Conservation (phyloP, 2,888 invertebrate species). For the Allolobophora icterica region DNA sequence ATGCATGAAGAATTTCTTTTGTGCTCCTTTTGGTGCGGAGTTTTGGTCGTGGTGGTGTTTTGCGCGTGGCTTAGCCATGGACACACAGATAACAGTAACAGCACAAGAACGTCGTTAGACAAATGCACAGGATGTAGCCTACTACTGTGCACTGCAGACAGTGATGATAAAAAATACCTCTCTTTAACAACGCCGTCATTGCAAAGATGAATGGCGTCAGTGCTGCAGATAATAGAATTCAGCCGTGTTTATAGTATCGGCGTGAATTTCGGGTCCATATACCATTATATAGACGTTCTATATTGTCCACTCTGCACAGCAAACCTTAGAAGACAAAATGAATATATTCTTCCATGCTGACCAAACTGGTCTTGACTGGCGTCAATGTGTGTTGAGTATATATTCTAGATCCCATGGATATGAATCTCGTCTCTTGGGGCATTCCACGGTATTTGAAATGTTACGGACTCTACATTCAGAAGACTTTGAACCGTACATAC, state of each 20-base stretch:
- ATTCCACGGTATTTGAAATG: too few relatives aligned
- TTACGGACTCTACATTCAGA: too few relatives aligned
- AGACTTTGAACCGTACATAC: too few relatives aligned
- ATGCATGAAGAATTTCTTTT: not conserved
- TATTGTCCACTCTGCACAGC: not conserved
- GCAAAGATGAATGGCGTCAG: too few relatives aligned
- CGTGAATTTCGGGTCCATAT: not conserved
- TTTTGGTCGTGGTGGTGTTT: not conserved
- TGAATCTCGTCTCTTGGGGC: not conserved
- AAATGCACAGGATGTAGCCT: not conserved
- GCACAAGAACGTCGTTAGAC: not conserved
- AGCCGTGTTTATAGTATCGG: not conserved
- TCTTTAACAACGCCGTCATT: too few relatives aligned
- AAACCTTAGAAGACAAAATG: not conserved
- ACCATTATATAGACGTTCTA: not conserved
- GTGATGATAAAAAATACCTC: too few relatives aligned
- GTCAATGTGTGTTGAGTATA: not conserved
- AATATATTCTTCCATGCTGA: not conserved
- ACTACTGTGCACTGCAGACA: not conserved
- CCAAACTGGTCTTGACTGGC: not conserved
- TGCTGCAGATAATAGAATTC: not conserved
- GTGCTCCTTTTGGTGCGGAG: not conserved
- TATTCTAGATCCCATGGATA: not conserved
- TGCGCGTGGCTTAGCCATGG: not conserved
- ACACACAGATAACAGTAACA: not conserved